These are phyloP conservation scores for Rhynchotus rufescens DNA, from an alignment of 2,797 vertebrate genomes.

Conservation along the genomic window DNA sequence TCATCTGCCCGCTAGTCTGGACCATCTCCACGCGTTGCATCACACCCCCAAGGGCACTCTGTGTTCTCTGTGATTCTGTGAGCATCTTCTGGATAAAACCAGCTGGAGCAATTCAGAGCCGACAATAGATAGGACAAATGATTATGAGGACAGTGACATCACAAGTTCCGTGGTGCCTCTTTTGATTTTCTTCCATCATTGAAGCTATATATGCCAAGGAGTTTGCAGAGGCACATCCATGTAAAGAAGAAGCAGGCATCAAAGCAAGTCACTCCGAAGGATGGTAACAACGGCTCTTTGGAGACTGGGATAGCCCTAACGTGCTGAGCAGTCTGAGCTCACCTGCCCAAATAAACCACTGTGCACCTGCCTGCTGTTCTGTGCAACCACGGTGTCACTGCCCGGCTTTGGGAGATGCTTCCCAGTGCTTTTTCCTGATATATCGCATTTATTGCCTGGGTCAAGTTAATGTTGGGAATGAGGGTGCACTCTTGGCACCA, in stretches of 20 bases:
- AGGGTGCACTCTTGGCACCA: neutral
- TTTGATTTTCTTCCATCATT: neutral
- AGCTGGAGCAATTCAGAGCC: slow-evolving; percentile 12
- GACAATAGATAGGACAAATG: neutral
- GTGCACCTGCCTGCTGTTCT: neutral
- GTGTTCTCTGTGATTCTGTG: neutral
- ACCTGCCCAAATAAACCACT: neutral
- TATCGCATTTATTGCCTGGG: neutral
- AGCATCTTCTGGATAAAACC: slow-evolving; percentile 19
- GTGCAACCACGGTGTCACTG: neutral
- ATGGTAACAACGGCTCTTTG: neutral
- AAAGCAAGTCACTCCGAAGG: neutral
- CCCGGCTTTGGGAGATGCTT: neutral
- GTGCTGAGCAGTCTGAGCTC: neutral
- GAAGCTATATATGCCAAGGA: neutral
- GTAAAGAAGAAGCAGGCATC: neutral
- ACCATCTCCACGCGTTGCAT: slow-evolving; percentile 1
- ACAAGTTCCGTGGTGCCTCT: neutral
- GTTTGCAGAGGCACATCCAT: neutral
- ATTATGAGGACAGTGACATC: neutral
- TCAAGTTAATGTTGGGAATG: neutral
- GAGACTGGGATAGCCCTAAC: accelerated
- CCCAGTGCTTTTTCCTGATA: neutral
- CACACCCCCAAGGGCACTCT: neutral
- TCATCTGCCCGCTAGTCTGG: neutral